Base-by-base conservation (phyloP, 1,140 invertebrate species). In the Vanessa tameamea region DNA sequence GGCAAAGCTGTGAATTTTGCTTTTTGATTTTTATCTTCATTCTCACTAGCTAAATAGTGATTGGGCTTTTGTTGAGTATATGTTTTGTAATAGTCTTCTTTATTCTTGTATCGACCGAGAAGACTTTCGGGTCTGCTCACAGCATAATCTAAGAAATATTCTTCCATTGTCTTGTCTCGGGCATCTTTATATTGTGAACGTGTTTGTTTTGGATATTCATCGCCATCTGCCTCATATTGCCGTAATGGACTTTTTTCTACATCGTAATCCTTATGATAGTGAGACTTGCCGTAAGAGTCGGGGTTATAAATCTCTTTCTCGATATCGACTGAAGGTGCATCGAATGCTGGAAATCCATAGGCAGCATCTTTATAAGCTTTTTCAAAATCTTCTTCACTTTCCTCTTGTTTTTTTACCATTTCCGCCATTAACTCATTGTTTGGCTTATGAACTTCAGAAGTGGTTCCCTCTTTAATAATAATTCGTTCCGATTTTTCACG, bases 341-440 rank as follows among this genome's bases (percentile, higher is more conserved):
- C 80, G 47, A 87, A 92, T 0, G 87, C 86, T 9, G 86, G 87
- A 53, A 93, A 93, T 55, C 89, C 91, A 67, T 81, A 83, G 7
- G 91, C 90, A 14, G 92, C 86, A 63, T 92, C 82, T 77, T 92
- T 88, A 55, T 93, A 93, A 5, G 85, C 90, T 57, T 88, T 88
- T 74, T 93, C 91, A 69, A 93, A 93, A 75, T 92, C 84, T 75
- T 93, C 87, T 80, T 93, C 91, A 64, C 82, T 89, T 67, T 92
- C 88, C 74, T 86, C 85, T 75, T 91, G 87, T 26, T 86, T 76
- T 23, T 84, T 82, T 4, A 87, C 69, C 66, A 87, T 84, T 78
- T 89, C 85, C 23, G 78, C 86, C 57, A 82, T 88, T 23, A 86
- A 75, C 78, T 93, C 79, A 72, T 88, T 86, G 48, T 78, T 78